Evolutionary conservation across 2,113 vertebrate genomes (phyloP).

Genomic region (Callipepla squamata): DNA sequence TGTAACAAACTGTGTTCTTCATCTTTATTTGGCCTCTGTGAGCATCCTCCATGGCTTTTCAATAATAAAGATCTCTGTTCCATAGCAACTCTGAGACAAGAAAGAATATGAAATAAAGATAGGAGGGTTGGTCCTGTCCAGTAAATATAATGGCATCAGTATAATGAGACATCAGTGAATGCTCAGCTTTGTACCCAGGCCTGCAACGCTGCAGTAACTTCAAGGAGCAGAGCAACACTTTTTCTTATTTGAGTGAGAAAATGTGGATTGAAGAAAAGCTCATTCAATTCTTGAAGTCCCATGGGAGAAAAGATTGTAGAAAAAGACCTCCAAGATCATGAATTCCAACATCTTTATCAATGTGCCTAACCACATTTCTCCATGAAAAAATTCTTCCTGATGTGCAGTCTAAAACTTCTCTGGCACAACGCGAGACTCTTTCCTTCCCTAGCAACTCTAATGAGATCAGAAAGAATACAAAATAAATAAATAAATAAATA

Average conservation of each 20-base stretch:
- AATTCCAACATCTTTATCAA: too few relatives aligned
- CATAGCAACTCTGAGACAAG: background rate
- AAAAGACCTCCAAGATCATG: background rate
- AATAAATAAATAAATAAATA: background rate
- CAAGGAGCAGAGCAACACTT: background rate
- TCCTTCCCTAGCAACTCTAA: background rate
- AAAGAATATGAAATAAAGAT: background rate
- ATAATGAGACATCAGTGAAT: background rate
- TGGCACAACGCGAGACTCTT: background rate
- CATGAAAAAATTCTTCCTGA: background rate
- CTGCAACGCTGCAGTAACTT: background rate
- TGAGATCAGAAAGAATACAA: background rate
- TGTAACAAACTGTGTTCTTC: background rate
- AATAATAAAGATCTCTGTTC: background rate
- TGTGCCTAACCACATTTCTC: background rate
- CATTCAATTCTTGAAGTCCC: background rate
- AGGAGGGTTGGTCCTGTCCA: background rate
- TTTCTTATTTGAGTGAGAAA: background rate
- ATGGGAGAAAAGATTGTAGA: background rate
- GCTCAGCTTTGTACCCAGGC: background rate
- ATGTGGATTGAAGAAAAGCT: background rate
- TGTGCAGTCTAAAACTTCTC: background rate
- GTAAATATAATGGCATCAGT: background rate
- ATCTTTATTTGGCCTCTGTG: background rate
- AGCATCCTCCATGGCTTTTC: background rate